Evolutionary conservation across 2,113 vertebrate species (phyloP).

Genomic region (Lanius ludovicianus): DNA sequence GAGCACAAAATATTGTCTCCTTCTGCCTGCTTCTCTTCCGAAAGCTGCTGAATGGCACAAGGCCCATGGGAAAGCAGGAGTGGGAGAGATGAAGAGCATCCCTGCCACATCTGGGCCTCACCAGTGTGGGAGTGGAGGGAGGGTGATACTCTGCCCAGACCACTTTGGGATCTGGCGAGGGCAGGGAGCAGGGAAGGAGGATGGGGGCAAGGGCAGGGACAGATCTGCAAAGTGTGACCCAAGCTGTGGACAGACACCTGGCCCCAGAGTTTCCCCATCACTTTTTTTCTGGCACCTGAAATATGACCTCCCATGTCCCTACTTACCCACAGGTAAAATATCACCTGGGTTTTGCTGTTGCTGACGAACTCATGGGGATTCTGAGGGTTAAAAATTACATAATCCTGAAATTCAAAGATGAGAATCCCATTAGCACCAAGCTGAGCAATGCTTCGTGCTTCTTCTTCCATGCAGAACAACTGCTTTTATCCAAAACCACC

Average conservation of each 20-base stretch:
- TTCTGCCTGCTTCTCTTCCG: background rate
- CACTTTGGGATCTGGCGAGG: background rate
- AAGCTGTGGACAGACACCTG: background rate
- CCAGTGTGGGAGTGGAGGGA: background rate
- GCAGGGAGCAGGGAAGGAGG: background rate
- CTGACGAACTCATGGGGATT: slow-evolving; percentile 84
- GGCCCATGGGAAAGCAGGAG: background rate
- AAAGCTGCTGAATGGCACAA: background rate
- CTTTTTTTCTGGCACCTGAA: background rate
- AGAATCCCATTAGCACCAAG: background rate
- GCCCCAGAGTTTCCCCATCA: accelerated
- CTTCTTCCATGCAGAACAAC: background rate
- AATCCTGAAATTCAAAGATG: slow-evolving; percentile 65
- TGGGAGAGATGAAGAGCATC: background rate
- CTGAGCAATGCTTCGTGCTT: background rate
- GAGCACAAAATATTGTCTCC: background rate
- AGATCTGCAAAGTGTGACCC: background rate
- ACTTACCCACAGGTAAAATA: slow-evolving; percentile 89
- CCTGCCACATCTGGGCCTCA: background rate
- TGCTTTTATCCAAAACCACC: background rate
- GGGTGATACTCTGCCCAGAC: background rate
- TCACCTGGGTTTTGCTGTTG: slow-evolving; percentile 80
- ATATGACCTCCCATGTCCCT: background rate
- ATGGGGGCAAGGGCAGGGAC: background rate
- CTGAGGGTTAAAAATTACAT: slow-evolving; percentile 81